phyloP scores from a whole-genome alignment of 2,888 invertebrate species.

The Tetragonula carbonaria region DNA sequence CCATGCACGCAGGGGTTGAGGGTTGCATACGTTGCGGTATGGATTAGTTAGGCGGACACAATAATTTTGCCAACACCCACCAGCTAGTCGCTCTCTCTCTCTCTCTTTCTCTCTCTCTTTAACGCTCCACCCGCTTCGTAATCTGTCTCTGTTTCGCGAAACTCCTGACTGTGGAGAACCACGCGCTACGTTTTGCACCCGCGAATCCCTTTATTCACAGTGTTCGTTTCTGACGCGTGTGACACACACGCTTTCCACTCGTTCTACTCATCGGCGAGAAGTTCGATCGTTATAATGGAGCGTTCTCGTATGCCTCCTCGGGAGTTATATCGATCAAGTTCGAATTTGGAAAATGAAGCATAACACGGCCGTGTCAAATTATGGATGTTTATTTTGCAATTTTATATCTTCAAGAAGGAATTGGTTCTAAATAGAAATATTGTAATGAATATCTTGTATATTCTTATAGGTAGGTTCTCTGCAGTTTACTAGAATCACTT shows the following conservation, averaged over 20 bases:
- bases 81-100: slow-evolving; percentile 34
- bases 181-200: not conserved
- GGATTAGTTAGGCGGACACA: slow-evolving; percentile 82
- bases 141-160: not conserved
- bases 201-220: slow-evolving; percentile 38
- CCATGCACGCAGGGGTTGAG: slow-evolving; percentile 75
- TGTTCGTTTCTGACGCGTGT: slow-evolving; percentile 25
- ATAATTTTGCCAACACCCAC: slow-evolving; percentile 78
- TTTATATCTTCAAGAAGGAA: too few species aligned
- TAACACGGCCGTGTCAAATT: too few species aligned
- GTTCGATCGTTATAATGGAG: not conserved
- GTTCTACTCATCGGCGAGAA: slow-evolving; percentile 44
- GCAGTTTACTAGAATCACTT: too few species aligned
- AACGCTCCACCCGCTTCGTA: not conserved
- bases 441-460: too few species aligned
- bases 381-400: too few species aligned
- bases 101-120: slow-evolving; percentile 10
- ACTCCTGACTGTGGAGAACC: not conserved
- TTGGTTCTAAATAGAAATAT: too few species aligned
- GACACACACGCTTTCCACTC: not conserved
- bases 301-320: not conserved
- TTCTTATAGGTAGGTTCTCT: too few species aligned
- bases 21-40: slow-evolving; percentile 81
- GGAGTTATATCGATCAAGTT: too few species aligned
- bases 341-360: too few species aligned